Conservation (phyloP, 2,113 vertebrate species). For the Paradoxurus hermaphroditus region DNA sequence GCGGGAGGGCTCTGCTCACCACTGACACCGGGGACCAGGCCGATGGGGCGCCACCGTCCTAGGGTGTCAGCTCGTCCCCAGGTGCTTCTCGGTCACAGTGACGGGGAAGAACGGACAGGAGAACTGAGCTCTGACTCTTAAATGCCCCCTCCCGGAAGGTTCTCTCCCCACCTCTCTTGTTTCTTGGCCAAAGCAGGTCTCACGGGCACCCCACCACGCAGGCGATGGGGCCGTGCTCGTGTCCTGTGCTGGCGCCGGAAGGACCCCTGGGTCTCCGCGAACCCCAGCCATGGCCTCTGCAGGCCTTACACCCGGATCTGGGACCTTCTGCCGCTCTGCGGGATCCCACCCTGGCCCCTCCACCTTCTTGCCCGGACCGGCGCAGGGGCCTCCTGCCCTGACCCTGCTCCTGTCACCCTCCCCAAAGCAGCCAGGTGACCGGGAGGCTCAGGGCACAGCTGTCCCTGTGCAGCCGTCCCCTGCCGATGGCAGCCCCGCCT, state of each 20-base stretch:
- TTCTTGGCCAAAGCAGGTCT: fast-evolving
- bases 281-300: not conserved
- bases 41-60: fast-evolving
- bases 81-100: fast-evolving
- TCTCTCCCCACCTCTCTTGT: too few species aligned
- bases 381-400: not conserved
- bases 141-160: not conserved
- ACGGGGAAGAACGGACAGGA: not conserved
- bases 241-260: fast-evolving
- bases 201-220: not conserved
- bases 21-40: not conserved
- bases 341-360: not conserved
- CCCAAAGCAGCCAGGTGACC: not conserved
- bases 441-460: not conserved
- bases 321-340: fast-evolving
- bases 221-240: fast-evolving
- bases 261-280: too few species aligned
- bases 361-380: fast-evolving
- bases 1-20: not conserved
- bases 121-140: not conserved
- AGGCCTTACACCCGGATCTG: fast-evolving
- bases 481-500: too few species aligned
- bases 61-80: not conserved
- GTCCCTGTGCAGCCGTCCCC: not conserved
- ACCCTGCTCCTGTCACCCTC: not conserved